Evolutionary conservation across 2,113 vertebrate species (phyloP), one percentile per base, ranked within the genome.

Genomic region (Xenopus borealis): DNA sequence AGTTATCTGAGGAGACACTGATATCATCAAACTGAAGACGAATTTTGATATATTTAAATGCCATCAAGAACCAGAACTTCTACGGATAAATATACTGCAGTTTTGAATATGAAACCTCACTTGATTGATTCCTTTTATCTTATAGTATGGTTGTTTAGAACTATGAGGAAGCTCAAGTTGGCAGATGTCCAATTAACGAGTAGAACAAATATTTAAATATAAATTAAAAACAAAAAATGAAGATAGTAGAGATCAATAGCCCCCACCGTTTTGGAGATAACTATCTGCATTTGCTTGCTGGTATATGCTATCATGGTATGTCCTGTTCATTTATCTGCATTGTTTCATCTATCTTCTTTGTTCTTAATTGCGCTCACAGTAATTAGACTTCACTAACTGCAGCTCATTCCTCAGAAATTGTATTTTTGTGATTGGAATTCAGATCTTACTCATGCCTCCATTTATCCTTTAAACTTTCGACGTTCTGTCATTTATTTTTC

Each of bases 291-390:
- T 19, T 2, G 18, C 10, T 55, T 0, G 11, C 19, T 5, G 7
- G 44, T 55, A 47, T 67, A 12, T 46, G 19, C 50, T 59, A 61
- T 67, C 7, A 46, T 19, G 18, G 63, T n/a, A 23, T 12, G n/a
- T 27, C 11, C 16, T 30, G 47, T 57, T 69, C 3, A 17, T 63
- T 53, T 63, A 17, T 11, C 27, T 23, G 23, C 19, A 0, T 50
- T 10, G 18, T 76, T 76, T 45, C n/a, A 76, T 57, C 23, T 62
- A 19, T 68, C 16, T 63, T 53, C 55, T 50, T 14, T 74, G 86
- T 86, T 87, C 82, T 85, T 88, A 87, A 90, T 89, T 90, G 23
- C 13, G 81, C 88, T 87, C 85, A 81, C 87, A 83, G 83, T 90
- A 91, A 91, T 90, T 89, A 88, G 85, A 82, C n/a, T 55, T 85